Evolutionary conservation across 1,140 invertebrate species (phyloP).

Genomic region (Odontomachus brunneus): DNA sequence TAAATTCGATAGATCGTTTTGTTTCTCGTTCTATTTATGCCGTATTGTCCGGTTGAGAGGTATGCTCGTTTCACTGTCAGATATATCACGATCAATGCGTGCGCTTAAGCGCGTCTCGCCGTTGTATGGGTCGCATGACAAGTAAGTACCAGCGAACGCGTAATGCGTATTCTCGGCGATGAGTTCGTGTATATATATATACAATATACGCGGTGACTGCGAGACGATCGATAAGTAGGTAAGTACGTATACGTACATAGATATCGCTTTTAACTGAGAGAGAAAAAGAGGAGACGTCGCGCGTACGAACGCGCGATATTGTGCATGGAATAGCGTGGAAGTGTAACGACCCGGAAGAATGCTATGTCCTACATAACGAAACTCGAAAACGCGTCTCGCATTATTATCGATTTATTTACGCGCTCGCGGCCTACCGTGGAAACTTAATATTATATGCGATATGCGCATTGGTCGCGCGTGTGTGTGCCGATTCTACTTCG

Average conservation of each 20-base stretch:
- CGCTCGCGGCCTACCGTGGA: neutral
- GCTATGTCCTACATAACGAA: neutral
- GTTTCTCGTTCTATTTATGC: neutral
- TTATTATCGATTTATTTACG: constrained; percentile 17
- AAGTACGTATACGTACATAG: constrained; percentile 28
- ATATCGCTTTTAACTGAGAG: constrained; percentile 8
- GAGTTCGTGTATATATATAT: constrained; percentile 8
- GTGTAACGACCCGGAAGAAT: neutral
- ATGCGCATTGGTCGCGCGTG: no score
- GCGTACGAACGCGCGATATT: neutral
- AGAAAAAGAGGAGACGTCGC: neutral
- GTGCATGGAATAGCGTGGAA: neutral
- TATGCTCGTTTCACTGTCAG: neutral
- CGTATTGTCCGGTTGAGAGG: neutral
- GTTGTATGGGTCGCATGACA: constrained; percentile 24
- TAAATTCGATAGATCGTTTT: neutral
- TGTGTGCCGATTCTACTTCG: neutral
- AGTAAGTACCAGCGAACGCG: constrained; percentile 36
- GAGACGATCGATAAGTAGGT: constrained; percentile 40
- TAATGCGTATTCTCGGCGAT: constrained; percentile 22
- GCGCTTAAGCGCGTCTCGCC: neutral
- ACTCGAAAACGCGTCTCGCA: neutral
- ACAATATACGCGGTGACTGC: neutral
- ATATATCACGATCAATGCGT: neutral
- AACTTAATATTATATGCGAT: neutral